Conservation (phyloP, 2,797 vertebrate genomes). For the Hoplostethus mediterraneus region DNA sequence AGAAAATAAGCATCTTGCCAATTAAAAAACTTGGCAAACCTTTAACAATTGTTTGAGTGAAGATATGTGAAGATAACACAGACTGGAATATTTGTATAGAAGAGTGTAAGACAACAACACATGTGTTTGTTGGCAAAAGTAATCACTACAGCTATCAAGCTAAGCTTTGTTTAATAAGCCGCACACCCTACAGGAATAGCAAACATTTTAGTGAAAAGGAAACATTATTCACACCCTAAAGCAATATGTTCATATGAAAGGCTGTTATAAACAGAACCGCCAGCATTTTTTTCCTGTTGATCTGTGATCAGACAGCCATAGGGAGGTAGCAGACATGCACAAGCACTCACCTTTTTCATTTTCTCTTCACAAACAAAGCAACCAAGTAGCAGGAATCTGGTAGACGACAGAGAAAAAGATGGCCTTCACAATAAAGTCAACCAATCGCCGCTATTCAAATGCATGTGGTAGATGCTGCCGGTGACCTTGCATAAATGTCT, state of each 20-base stretch:
- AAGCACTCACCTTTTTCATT: slow-evolving; percentile 35
- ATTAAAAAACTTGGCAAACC: neutral
- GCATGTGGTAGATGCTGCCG: slow-evolving; percentile 37
- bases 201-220: slow-evolving; percentile 16
- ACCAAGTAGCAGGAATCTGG: slow-evolving; percentile 44
- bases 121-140: slow-evolving; percentile 3
- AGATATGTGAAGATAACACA: slow-evolving; percentile 11
- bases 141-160: slow-evolving; percentile 39
- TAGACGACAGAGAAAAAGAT: slow-evolving; percentile 49
- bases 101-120: neutral
- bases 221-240: slow-evolving; percentile 17
- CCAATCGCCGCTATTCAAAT: slow-evolving; percentile 38
- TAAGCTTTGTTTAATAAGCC: slow-evolving; percentile 39
- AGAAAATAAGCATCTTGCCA: no score
- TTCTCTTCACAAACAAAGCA: slow-evolving; percentile 54
- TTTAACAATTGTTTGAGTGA: neutral
- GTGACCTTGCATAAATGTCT: slow-evolving; percentile 58
- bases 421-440: slow-evolving; percentile 42
- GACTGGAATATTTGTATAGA: slow-evolving; percentile 7
- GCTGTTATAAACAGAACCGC: slow-evolving; percentile 39
- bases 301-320: slow-evolving; percentile 32
- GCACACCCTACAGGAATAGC: slow-evolving; percentile 22
- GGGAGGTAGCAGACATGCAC: slow-evolving; percentile 40
- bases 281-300: slow-evolving; percentile 16
- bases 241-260: slow-evolving; percentile 52